Conservation (phyloP, 2,888 invertebrate species). For the Amphipoea oculea region DNA sequence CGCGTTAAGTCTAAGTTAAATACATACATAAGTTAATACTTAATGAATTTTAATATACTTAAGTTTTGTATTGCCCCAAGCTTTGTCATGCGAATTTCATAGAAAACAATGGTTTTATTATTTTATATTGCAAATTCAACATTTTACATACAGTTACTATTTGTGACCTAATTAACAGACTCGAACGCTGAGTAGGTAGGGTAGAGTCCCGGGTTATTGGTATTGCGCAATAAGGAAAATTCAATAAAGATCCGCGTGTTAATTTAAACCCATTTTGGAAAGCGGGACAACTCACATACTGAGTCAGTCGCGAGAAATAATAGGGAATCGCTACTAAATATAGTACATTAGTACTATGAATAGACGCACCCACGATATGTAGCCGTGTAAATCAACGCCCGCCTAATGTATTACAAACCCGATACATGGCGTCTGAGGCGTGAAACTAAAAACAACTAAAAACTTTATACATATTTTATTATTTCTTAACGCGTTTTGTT, state of each 20-base stretch:
- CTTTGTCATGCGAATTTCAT: not conserved
- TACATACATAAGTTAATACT: conserved; percentile 13
- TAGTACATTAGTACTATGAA: conserved; percentile 89
- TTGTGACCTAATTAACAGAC: conserved; percentile 50
- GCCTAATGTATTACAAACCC: conserved; percentile 87
- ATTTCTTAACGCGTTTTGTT: conserved; percentile 66
- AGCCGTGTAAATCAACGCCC: conserved; percentile 88
- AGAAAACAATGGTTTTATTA: not conserved
- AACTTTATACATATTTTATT: conserved; percentile 69
- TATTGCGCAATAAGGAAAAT: conserved; percentile 27
- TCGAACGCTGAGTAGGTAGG: conserved; percentile 11
- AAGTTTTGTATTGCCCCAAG: not conserved
- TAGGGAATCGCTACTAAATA: conserved; percentile 89
- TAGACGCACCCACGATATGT: conserved; percentile 87
- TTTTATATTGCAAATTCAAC: conserved; percentile 1
- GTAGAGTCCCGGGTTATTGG: not conserved
- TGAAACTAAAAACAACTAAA: conserved; percentile 75
- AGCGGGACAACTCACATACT: conserved; percentile 82
- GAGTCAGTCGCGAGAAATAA: conserved; percentile 87
- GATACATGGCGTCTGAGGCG: conserved; percentile 78
- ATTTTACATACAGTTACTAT: not conserved
- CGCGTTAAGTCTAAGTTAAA: conserved; percentile 43
- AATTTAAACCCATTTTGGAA: conserved; percentile 73
- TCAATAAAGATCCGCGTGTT: conserved; percentile 24
- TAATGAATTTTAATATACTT: conserved; percentile 16